A percentile compares a stretch with the other conserved stretches of the same genome.
Conservation (phyloP, 2,113 vertebrate species). For the Alces alces region DNA sequence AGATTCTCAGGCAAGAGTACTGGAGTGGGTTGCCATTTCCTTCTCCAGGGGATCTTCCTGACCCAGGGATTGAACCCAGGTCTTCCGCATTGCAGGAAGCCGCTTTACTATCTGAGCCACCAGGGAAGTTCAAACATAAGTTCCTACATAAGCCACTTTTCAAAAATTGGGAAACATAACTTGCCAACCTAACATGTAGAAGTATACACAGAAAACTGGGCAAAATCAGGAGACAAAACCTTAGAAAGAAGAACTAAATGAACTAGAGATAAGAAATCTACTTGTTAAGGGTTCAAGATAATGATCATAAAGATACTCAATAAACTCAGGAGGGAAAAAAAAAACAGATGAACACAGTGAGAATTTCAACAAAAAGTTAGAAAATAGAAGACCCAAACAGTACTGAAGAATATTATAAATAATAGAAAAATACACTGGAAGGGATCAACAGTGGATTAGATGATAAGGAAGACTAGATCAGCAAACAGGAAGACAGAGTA, state of each 20-base stretch:
- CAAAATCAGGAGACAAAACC: background rate
- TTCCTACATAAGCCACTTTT: background rate
- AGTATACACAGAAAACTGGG: background rate
- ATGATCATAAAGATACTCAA: background rate
- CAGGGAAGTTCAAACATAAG: background rate
- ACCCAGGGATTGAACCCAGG: background rate
- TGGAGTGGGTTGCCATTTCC: background rate
- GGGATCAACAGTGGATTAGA: background rate
- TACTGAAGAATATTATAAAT: background rate
- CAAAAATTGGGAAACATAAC: background rate
- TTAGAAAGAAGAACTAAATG: background rate
- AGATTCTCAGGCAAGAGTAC: background rate
- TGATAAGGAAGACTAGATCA: background rate
- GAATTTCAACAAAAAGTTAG: background rate
- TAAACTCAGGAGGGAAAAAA: background rate
- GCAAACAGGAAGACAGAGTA: background rate
- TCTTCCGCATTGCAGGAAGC: background rate
- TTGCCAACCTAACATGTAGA: background rate
- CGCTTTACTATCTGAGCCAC: background rate
- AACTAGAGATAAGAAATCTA: background rate
- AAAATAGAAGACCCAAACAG: background rate
- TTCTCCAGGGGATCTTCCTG: background rate
- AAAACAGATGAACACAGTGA: background rate
- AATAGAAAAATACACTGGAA: background rate
- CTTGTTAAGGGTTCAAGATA: background rate